Conservation (phyloP, 2,113 vertebrate genomes). For the Sturnira hondurensis region DNA sequence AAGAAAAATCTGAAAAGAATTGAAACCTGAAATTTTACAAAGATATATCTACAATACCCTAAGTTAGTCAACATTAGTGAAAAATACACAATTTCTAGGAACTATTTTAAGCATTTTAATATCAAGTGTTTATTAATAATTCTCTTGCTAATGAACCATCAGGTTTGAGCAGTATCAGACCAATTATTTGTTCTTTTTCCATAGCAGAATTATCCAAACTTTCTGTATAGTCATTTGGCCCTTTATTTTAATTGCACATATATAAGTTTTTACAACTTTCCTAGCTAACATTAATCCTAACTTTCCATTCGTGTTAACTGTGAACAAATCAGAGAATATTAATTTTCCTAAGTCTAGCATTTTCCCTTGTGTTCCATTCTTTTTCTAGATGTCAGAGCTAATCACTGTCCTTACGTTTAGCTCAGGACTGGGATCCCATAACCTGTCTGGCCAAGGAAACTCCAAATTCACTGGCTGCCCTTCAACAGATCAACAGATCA, state of each 20-base stretch:
- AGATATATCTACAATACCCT: neutral
- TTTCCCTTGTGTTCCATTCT: neutral
- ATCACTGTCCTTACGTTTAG: neutral
- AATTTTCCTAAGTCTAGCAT: conserved; percentile 7
- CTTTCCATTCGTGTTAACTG: neutral
- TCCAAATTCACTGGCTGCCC: conserved; percentile 27
- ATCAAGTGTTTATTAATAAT: neutral
- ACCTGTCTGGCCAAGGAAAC: conserved; percentile 37
- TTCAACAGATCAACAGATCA: conserved; percentile 38
- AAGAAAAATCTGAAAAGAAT: neutral
- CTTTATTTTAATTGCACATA: neutral
- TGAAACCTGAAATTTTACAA: neutral
- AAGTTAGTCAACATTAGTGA: neutral
- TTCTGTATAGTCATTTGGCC: neutral
- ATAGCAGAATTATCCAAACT: neutral
- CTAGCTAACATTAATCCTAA: neutral
- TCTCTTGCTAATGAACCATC: neutral
- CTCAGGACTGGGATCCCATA: neutral
- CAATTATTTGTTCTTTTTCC: neutral
- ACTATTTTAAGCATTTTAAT: neutral
- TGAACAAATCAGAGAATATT: neutral
- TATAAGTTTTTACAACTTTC: neutral
- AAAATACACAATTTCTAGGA: neutral
- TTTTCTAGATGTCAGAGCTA: conserved; percentile 41
- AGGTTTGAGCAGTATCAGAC: neutral